Evolutionary conservation across 1,140 invertebrate species (phyloP).

Genomic region (Drosophila arizonae): DNA sequence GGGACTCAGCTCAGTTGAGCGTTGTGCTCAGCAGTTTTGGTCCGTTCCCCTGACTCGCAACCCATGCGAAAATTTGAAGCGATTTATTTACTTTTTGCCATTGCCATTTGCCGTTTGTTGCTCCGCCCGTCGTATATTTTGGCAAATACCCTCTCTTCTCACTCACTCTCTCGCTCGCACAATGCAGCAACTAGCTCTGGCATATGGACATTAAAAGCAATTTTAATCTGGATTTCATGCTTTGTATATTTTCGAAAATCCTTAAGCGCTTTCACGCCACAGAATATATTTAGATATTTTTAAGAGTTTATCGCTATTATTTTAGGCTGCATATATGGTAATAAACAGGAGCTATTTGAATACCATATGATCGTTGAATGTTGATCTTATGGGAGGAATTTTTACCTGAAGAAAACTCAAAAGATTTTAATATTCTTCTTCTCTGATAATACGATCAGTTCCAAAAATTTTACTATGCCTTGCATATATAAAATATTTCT

Average conservation of each 20-base stretch:
- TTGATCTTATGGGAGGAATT: no score
- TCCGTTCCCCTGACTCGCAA: conserved; percentile 56
- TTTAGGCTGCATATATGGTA: no score
- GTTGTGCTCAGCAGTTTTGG: conserved; percentile 75
- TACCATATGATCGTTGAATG: no score
- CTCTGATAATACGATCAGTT: no score
- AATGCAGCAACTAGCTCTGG: conserved; percentile 68
- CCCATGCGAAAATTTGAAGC: conserved; percentile 79
- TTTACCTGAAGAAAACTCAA: no score
- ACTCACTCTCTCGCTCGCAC: background rate
- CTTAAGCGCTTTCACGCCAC: no score
- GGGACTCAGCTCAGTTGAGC: conserved; percentile 36
- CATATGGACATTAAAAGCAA: conserved; percentile 58
- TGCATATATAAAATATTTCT: no score
- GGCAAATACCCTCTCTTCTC: background rate
- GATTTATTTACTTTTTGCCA: conserved; percentile 80
- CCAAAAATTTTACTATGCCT: no score
- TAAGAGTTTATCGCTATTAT: background rate
- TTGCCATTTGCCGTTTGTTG: conserved; percentile 35
- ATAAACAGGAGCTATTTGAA: no score
- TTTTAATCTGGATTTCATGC: conserved; percentile 2
- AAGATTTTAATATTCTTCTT: no score
- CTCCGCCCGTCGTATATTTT: background rate
- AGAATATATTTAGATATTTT: no score
- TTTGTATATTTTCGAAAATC: no score